A percentile compares a stretch with the other conserved stretches of the same genome.
Conservation (phyloP, 2,888 invertebrate genomes). For the Athripsodes cinereus region DNA sequence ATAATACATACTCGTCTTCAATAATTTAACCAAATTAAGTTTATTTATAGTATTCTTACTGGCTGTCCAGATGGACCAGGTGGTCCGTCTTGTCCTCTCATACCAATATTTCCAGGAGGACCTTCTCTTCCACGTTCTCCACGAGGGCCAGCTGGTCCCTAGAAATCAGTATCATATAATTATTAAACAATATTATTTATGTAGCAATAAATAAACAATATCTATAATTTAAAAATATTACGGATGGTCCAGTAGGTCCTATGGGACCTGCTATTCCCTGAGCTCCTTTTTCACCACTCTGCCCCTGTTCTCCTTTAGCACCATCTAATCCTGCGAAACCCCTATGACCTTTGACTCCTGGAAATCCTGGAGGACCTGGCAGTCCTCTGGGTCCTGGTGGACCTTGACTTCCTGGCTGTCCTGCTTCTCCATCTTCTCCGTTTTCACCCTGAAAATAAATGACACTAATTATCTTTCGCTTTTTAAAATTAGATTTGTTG, state of each 20-base stretch:
- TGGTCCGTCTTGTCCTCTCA: slow-evolving; percentile 73
- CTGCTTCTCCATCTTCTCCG: slow-evolving; percentile 78
- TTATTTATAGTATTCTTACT: slow-evolving; percentile 44
- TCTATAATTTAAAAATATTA: slow-evolving; percentile 34
- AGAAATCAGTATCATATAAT: slow-evolving; percentile 11
- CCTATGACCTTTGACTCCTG: slow-evolving; percentile 77
- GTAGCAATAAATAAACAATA: not conserved
- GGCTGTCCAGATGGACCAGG: slow-evolving; percentile 71
- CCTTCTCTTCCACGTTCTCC: slow-evolving; percentile 85
- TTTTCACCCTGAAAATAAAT: slow-evolving; percentile 53
- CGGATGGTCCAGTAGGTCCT: slow-evolving; percentile 65
- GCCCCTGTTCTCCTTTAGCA: slow-evolving; percentile 73
- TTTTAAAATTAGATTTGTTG: no score
- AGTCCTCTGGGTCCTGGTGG: slow-evolving; percentile 69
- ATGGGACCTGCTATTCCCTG: slow-evolving; percentile 61
- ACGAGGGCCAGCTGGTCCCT: slow-evolving; percentile 74
- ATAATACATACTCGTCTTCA: not conserved
- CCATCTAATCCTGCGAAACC: slow-evolving; percentile 77
- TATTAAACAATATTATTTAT: not conserved
- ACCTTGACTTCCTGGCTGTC: slow-evolving; percentile 64
- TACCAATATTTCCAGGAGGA: slow-evolving; percentile 67
- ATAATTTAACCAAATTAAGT: slow-evolving; percentile 20
- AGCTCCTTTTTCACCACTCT: slow-evolving; percentile 68
- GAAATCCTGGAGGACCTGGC: slow-evolving; percentile 68
- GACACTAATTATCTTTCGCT: not conserved